Evolutionary conservation across 1,140 invertebrate species (phyloP), one percentile per base, ranked within the genome.

Genomic region (Bicyclus anynana): DNA sequence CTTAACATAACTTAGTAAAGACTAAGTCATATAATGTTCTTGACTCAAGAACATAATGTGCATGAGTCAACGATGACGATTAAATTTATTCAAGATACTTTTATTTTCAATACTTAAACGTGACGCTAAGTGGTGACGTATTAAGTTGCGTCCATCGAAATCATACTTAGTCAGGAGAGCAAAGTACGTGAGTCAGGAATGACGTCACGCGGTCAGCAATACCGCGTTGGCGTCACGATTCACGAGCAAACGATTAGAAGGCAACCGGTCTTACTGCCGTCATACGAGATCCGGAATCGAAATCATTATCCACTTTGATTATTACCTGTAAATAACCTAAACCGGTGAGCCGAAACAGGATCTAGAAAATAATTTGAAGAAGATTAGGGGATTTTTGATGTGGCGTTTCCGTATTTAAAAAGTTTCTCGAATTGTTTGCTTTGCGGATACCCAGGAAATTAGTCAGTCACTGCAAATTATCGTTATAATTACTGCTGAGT

Each of bases 271-370:
- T 7, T 27, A 27, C 2, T 14, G 27, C 13, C 37, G 37, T 48
- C 46, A 23, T 27, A 16, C 50, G 44, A 17, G 33, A 59, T 59
- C 35, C 57, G 56, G 50, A 59, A 59, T 42, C 26, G 52, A 53
- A 51, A 59, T 59, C 50, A 0, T 53, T 53, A 53, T 59, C 51
- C 37, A 40, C 37, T 40, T 1, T 17, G 37, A 16, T 40, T 40
- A 40, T n/a, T n/a, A n/a, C 13, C 13, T 40, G 37, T 40, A 17
- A 16, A 16, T 40, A 3, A 17, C 16, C 29, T 33, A 33, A 12
- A 33, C 29, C 29, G 7, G 29, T n/a, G 10, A 12, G 29, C 29
- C 4, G 12, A 33, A 33, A 10, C 29, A 33, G 29, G n/a, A 33
- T 12, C 29, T 12, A 33, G 7, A 33, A 1, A 10, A n/a, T 33